These are phyloP conservation scores for Eriocheir sinensis DNA, from an alignment of 1,140 invertebrate species.

Conservation along the genomic window DNA sequence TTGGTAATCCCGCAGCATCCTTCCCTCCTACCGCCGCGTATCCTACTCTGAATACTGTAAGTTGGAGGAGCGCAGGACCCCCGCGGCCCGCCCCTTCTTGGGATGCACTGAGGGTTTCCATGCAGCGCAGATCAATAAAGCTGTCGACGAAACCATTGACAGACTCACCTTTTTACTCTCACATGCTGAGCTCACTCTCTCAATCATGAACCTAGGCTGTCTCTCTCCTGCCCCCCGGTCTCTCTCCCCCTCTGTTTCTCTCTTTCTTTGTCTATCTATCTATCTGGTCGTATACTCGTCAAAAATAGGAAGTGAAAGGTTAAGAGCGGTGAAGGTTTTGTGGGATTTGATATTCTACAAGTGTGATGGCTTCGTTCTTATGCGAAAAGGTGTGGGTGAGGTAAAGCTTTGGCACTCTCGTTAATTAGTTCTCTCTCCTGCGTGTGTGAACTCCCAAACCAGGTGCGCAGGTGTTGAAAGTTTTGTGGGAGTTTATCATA, in stretches of 20 bases:
- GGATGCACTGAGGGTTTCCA: neutral
- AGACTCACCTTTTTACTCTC: neutral
- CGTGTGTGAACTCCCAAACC: no score
- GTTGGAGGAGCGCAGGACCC: neutral
- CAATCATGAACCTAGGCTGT: neutral
- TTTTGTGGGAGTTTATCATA: no score
- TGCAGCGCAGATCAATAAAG: neutral
- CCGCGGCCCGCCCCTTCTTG: neutral
- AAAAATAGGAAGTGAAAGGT: neutral
- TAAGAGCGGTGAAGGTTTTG: no score
- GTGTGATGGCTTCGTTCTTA: no score
- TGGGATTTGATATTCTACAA: no score
- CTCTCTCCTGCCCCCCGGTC: neutral
- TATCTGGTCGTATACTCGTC: neutral
- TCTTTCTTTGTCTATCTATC: conserved; percentile 31
- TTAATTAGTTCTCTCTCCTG: no score
- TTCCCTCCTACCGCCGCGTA: neutral
- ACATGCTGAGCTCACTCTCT: neutral
- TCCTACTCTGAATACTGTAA: neutral
- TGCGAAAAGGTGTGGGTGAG: no score
- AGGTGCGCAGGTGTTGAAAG: no score
- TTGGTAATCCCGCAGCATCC: neutral
- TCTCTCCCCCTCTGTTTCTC: conserved; percentile 28
- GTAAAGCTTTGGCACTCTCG: no score
- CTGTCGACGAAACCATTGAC: neutral